Evolutionary conservation across 2,113 vertebrate genomes (phyloP).

Genomic region (Arizona elegans): DNA sequence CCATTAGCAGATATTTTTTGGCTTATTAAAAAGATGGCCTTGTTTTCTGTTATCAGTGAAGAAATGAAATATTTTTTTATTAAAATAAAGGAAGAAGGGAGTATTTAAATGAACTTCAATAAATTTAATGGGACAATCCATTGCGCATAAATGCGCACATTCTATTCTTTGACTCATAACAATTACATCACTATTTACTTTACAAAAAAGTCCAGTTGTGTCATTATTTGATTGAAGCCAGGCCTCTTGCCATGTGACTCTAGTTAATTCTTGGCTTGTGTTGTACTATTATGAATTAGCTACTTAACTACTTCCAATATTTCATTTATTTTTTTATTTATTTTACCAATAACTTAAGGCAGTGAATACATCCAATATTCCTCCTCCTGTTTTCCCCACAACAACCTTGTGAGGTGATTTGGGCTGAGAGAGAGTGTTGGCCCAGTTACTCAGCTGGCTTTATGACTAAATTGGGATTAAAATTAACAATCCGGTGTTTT

Average conservation of each 20-base stretch:
- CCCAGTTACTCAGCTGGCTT: background rate
- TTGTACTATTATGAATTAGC: background rate
- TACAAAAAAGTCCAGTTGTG: conserved; percentile 19
- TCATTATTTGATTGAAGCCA: conserved; percentile 43
- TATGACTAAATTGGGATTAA: background rate
- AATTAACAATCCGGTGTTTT: background rate
- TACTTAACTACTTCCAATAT: background rate
- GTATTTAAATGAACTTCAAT: background rate
- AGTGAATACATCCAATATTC: background rate
- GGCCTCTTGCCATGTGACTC: background rate
- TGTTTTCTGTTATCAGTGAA: conserved; percentile 3
- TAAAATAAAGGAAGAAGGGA: background rate
- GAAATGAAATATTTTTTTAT: background rate
- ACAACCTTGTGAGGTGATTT: background rate
- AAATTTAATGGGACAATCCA: background rate
- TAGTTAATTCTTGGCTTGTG: conserved; percentile 12
- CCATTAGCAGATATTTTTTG: background rate
- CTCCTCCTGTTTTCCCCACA: background rate
- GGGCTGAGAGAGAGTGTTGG: background rate
- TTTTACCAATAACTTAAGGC: background rate
- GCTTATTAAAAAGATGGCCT: background rate
- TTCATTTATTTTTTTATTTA: background rate
- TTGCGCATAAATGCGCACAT: background rate
- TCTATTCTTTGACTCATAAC: conserved; percentile 8
- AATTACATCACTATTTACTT: conserved; percentile 28